Conservation (phyloP, 2,797 vertebrate genomes). For the Leptodactylus fallax region DNA sequence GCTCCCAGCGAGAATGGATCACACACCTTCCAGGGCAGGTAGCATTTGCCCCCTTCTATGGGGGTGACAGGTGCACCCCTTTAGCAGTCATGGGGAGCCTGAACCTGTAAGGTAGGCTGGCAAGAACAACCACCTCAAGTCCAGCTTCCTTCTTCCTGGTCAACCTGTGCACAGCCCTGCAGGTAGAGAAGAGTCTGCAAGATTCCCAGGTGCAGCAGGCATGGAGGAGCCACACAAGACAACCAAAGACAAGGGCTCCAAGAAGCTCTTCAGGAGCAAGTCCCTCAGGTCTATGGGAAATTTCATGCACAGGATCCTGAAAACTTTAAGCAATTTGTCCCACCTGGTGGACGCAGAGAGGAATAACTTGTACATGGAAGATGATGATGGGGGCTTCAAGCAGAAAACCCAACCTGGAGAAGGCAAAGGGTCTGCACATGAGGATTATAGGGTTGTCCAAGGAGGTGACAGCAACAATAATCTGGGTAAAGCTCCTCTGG, state of each 20-base stretch:
- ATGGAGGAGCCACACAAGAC: constrained; percentile 56
- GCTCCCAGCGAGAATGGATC: constrained; percentile 15
- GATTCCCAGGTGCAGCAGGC: constrained; percentile 23
- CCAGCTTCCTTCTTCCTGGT: constrained; percentile 55
- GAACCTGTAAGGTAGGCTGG: constrained; percentile 27
- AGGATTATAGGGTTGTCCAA: constrained; percentile 58
- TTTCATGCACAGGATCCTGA: constrained; percentile 53
- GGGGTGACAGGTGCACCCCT: constrained; percentile 69
- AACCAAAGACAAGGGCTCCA: constrained; percentile 41
- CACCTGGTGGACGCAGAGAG: constrained; percentile 76
- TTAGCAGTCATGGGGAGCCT: constrained; percentile 49
- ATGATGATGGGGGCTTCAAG: constrained; percentile 82
- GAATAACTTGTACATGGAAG: constrained; percentile 74
- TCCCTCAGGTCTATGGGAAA: constrained; percentile 51
- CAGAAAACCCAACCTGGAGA: constrained; percentile 59
- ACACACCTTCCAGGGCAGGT: constrained; percentile 37
- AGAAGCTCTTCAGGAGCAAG: constrained; percentile 42
- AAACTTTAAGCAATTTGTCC: constrained; percentile 80
- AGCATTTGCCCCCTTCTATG: constrained; percentile 21
- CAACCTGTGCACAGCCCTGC: constrained; percentile 47
- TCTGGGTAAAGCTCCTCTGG: constrained; percentile 53
- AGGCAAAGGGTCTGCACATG: neutral
- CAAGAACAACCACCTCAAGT: constrained; percentile 54
- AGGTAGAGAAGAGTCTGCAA: constrained; percentile 35
- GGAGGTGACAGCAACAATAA: constrained; percentile 53